phyloP scores from a whole-genome alignment of 2,113 vertebrate species.

The Charadrius vociferus region DNA sequence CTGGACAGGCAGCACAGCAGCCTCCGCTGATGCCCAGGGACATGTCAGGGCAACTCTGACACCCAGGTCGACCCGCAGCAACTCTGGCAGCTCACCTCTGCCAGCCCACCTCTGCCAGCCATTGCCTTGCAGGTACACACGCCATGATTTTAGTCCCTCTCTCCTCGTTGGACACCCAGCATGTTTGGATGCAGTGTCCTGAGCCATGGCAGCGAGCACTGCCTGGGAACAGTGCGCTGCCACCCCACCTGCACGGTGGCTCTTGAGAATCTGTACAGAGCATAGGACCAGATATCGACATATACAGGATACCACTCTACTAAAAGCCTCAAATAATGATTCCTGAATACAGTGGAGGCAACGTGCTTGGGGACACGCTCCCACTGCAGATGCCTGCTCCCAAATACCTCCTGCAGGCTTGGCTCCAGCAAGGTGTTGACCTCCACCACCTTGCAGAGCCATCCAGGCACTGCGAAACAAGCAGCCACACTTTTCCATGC shows the following conservation, averaged over 20 bases:
- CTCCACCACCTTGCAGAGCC: not conserved
- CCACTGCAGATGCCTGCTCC: not conserved
- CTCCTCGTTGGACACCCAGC: rapidly evolving
- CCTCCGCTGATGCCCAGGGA: not conserved
- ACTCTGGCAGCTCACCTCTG: not conserved
- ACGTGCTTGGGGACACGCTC: rapidly evolving
- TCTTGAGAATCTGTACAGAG: rapidly evolving
- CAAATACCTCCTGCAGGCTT: not conserved
- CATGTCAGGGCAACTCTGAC: not conserved
- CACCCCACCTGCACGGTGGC: not conserved
- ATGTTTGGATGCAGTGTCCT: not conserved
- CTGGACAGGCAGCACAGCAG: not conserved
- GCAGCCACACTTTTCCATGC: not conserved
- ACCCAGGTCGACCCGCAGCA: rapidly evolving
- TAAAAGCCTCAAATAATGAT: not conserved
- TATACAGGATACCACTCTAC: not conserved
- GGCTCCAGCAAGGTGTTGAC: not conserved
- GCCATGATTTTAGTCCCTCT: not conserved
- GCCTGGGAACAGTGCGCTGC: not conserved
- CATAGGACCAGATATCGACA: not conserved
- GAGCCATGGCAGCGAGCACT: not conserved
- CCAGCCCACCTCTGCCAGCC: not conserved
- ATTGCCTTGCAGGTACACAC: not conserved
- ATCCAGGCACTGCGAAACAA: not conserved
- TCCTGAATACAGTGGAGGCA: not conserved